Percentiles rank a stretch among this genome's conserved stretches.
These are phyloP conservation scores for Thymelicus acteon DNA, from an alignment of 2,888 invertebrate species.

Conservation along the genomic window DNA sequence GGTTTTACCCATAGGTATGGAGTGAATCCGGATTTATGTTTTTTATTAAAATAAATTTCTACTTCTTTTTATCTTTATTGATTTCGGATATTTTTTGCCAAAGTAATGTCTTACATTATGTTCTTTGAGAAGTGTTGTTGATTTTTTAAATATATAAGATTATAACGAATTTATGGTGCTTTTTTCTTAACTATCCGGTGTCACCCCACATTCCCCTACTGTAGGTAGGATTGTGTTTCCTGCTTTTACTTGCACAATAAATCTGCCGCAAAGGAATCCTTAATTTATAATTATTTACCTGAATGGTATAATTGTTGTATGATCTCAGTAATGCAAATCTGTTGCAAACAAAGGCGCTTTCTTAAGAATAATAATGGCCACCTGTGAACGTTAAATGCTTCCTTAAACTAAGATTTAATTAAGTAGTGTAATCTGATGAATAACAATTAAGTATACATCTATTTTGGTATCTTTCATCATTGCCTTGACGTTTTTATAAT, in stretches of 20 bases:
- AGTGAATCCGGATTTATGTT: too few relatives aligned
- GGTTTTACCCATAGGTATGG: too few relatives aligned
- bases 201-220: too few relatives aligned
- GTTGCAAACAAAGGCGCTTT: constrained; percentile 36
- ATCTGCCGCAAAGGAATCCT: background rate
- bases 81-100: too few relatives aligned
- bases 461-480: constrained; percentile 24
- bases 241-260: constrained; percentile 6
- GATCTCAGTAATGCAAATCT: constrained; percentile 37
- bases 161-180: too few relatives aligned
- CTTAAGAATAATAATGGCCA: constrained; percentile 36
- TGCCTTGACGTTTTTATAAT: background rate
- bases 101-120: too few relatives aligned
- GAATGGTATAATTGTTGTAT: constrained; percentile 31
- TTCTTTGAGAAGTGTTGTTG: too few relatives aligned
- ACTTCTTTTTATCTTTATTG: too few relatives aligned
- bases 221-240: background rate
- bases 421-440: constrained; percentile 29
- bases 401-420: constrained; percentile 33
- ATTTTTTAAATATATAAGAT: too few relatives aligned
- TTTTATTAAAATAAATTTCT: too few relatives aligned
- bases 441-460: constrained; percentile 30
- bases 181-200: too few relatives aligned
- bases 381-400: constrained; percentile 31
- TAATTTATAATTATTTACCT: background rate